Conservation (phyloP, 2,113 vertebrate species). For the Eurystomus gularis region DNA sequence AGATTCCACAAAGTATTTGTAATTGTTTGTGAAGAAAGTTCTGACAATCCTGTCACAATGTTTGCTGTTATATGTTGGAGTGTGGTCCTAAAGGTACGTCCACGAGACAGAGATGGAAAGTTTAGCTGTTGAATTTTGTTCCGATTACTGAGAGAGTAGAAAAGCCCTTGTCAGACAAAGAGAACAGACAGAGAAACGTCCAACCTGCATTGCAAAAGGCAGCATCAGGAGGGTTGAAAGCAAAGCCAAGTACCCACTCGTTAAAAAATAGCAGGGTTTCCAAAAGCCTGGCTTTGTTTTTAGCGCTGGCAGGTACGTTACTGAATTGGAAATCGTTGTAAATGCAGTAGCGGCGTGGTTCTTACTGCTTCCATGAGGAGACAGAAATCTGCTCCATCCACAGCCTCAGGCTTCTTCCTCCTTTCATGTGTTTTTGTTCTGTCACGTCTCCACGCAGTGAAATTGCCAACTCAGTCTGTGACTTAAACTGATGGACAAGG, state of each 20-base stretch:
- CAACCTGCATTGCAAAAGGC: background rate
- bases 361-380: background rate
- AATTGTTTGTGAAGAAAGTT: background rate
- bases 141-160: background rate
- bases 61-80: background rate
- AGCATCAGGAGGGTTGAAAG: background rate
- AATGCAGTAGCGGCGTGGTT: background rate
- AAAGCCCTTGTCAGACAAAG: background rate
- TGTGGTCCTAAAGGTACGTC: background rate
- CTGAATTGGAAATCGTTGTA: background rate
- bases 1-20: background rate
- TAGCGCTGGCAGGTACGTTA: background rate
- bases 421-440: background rate
- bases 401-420: conserved; percentile 7
- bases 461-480: background rate
- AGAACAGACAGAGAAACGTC: background rate
- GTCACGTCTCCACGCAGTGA: background rate
- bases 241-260: background rate
- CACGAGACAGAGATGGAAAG: background rate
- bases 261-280: background rate
- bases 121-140: background rate
- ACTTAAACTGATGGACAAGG: background rate
- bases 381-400: background rate
- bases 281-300: conserved; percentile 24
- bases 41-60: background rate